A percentile compares a stretch with the other conserved stretches of the same genome.
Evolutionary conservation across 2,113 vertebrate genomes (phyloP).

Genomic region (Callospermophilus lateralis): DNA sequence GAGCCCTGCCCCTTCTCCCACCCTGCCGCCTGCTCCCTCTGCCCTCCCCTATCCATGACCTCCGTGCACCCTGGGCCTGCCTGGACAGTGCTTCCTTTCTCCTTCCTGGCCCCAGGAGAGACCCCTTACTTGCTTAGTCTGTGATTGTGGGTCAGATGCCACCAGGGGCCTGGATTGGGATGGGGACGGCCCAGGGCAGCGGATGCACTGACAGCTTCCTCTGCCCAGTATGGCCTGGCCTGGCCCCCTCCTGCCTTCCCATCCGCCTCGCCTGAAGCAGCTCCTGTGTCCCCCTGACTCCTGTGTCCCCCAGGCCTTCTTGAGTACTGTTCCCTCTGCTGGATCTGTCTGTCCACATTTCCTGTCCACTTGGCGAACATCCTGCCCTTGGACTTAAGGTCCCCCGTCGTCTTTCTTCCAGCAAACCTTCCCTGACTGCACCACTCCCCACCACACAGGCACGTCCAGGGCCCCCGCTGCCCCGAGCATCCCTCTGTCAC

Average conservation of each 20-base stretch:
- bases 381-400: neutral
- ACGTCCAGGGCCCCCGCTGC: neutral
- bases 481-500: neutral
- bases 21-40: neutral
- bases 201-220: neutral
- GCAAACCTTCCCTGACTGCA: neutral
- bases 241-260: neutral
- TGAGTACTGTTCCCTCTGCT: neutral
- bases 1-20: rapidly evolving
- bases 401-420: neutral
- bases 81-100: neutral
- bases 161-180: neutral
- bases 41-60: neutral
- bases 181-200: neutral
- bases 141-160: neutral
- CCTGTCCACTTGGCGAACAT: neutral
- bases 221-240: neutral
- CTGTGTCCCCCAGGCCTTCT: neutral
- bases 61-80: no score
- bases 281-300: neutral
- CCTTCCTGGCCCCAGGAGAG: neutral
- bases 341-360: neutral
- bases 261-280: neutral
- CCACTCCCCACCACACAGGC: rapidly evolving
- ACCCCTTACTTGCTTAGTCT: neutral